phyloP scores from a whole-genome alignment of 2,888 invertebrate species.

The Eupithecia pulchellata region DNA sequence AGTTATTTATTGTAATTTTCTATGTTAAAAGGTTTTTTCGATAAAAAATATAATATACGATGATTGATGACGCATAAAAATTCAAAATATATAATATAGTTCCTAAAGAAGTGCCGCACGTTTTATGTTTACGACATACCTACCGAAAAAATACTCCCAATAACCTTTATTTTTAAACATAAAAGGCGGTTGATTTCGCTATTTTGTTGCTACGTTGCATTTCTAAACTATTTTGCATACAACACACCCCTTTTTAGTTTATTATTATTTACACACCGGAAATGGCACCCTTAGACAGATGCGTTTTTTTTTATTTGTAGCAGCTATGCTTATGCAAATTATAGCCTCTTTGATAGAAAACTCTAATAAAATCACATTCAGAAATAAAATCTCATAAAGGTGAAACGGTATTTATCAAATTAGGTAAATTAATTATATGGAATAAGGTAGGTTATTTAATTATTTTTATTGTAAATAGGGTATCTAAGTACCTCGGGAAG shows the following conservation, averaged over 20 bases:
- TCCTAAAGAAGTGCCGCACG: too few relatives aligned
- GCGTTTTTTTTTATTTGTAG: conserved; percentile 52
- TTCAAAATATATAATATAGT: too few relatives aligned
- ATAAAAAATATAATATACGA: too few relatives aligned
- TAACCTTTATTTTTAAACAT: neutral
- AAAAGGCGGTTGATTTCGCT: conserved; percentile 20
- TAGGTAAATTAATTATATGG: too few relatives aligned
- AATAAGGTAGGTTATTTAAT: too few relatives aligned
- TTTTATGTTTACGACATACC: too few relatives aligned
- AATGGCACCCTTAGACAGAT: conserved; percentile 58
- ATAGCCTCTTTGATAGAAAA: neutral
- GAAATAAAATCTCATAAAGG: neutral
- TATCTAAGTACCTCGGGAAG: too few relatives aligned
- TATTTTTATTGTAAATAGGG: too few relatives aligned
- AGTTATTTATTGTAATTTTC: too few relatives aligned
- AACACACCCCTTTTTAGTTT: conserved; percentile 61
- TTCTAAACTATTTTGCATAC: conserved; percentile 69
- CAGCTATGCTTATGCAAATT: conserved; percentile 6
- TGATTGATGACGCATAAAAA: too few relatives aligned
- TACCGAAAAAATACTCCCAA: neutral
- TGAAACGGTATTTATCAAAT: too few relatives aligned
- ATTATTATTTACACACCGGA: conserved; percentile 69
- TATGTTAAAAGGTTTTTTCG: too few relatives aligned
- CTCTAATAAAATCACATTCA: neutral
- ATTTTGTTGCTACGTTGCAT: conserved; percentile 35